Conservation (phyloP, 35 echinoderm and acorn worm genomes). For the Apostichopus japonicus region DNA sequence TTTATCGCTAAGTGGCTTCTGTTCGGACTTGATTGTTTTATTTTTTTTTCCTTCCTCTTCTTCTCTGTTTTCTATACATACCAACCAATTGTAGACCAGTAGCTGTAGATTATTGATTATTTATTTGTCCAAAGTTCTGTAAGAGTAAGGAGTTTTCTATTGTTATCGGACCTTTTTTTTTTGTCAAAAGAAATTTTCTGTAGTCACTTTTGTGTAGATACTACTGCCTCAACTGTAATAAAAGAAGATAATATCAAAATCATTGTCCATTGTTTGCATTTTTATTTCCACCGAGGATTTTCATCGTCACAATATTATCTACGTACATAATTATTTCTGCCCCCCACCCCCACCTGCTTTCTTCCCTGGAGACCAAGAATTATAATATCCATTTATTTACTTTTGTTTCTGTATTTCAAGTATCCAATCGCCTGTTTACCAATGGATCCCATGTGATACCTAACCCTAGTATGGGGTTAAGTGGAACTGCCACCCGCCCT, state of each 20-base stretch:
- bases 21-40: slow-evolving; percentile 29
- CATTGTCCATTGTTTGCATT: too few species aligned
- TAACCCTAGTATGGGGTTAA: too few species aligned
- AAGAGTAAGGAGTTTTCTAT: slow-evolving; percentile 54
- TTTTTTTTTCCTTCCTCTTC: slow-evolving; percentile 29
- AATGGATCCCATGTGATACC: too few species aligned
- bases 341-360: too few species aligned
- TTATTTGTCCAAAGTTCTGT: slow-evolving; percentile 56
- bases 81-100: slow-evolving; percentile 49
- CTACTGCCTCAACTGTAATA: slow-evolving; percentile 56
- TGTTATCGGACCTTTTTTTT: background rate
- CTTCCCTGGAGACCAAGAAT: too few species aligned
- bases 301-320: too few species aligned
- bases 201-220: slow-evolving; percentile 55
- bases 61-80: slow-evolving; percentile 50
- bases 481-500: too few species aligned
- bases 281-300: too few species aligned
- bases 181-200: slow-evolving; percentile 35
- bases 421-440: too few species aligned
- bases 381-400: too few species aligned
- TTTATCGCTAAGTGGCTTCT: slow-evolving; percentile 39
- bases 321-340: too few species aligned
- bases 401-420: too few species aligned
- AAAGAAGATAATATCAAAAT: slow-evolving; percentile 47
- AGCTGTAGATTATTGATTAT: slow-evolving; percentile 47